Evolutionary conservation across 2,797 vertebrate genomes (phyloP).

Genomic region (Aldrovandia affinis): DNA sequence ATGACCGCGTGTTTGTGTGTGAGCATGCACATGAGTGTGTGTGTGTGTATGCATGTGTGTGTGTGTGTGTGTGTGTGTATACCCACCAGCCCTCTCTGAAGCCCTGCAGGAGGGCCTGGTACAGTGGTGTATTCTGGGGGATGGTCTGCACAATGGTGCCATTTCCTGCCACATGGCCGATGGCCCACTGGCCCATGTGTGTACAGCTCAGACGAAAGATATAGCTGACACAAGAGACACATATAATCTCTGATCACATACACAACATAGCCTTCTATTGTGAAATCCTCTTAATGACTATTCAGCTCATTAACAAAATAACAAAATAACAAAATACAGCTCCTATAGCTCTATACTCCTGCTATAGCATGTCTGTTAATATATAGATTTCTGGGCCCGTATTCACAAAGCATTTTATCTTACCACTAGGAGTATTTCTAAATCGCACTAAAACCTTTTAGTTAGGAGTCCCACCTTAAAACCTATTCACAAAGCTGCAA

Average conservation of each 20-base stretch:
- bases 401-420: no score
- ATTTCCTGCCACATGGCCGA: slow-evolving; percentile 79
- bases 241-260: neutral
- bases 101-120: slow-evolving; percentile 78
- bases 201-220: slow-evolving; percentile 89
- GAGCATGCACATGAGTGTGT: neutral
- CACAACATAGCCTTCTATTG: neutral
- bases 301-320: no score
- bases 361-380: neutral
- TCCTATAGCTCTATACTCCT: no score
- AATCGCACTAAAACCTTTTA: no score
- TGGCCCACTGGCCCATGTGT: slow-evolving; percentile 86
- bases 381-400: neutral
- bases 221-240: slow-evolving; percentile 67
- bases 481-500: no score
- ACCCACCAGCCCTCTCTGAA: slow-evolving; percentile 81
- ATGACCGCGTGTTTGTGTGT: neutral
- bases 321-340: no score
- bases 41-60: neutral
- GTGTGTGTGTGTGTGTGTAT: slow-evolving; percentile 14
- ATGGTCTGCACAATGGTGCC: slow-evolving; percentile 84
- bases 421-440: no score
- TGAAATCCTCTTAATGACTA: neutral
- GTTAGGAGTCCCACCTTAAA: no score
- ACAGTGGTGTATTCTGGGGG: slow-evolving; percentile 77